Conservation (phyloP, 23 tunicate genomes). For the Diplosoma virens region DNA sequence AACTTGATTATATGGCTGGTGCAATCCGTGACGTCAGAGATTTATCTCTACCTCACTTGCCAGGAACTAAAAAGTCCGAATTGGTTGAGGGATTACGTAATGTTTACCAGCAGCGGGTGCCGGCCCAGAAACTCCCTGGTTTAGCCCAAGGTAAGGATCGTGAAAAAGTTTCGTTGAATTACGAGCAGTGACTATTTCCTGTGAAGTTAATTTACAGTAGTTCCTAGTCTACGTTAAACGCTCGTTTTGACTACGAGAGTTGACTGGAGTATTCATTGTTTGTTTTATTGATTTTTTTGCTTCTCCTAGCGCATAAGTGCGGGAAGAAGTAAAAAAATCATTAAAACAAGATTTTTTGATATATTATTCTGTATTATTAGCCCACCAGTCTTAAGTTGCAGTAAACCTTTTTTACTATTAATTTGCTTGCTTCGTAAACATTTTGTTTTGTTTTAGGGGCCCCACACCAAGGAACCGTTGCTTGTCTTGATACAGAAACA, state of each 20-base stretch:
- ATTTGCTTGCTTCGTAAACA: background rate
- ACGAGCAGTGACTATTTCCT: too few relatives aligned
- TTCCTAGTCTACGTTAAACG: background rate
- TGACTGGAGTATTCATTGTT: background rate
- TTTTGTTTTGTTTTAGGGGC: background rate
- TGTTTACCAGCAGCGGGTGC: background rate
- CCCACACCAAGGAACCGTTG: background rate
- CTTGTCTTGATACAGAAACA: conserved; percentile 20
- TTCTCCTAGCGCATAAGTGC: too few relatives aligned
- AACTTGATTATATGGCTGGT: background rate
- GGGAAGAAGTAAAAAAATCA: too few relatives aligned
- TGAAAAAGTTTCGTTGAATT: too few relatives aligned
- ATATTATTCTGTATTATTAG: too few relatives aligned
- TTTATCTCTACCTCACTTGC: conserved; percentile 14
- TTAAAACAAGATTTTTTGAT: too few relatives aligned
- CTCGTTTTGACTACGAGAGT: background rate
- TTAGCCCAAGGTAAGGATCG: conserved; percentile 10
- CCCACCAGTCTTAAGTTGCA: too few relatives aligned
- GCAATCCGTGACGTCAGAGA: background rate
- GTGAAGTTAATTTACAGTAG: background rate
- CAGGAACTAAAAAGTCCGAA: background rate
- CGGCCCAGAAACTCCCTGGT: conserved; percentile 11
- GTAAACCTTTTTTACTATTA: too few relatives aligned
- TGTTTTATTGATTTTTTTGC: too few relatives aligned
- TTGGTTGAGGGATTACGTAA: background rate